Conservation (phyloP, 2,113 vertebrate genomes). For the Calidris pygmaea region DNA sequence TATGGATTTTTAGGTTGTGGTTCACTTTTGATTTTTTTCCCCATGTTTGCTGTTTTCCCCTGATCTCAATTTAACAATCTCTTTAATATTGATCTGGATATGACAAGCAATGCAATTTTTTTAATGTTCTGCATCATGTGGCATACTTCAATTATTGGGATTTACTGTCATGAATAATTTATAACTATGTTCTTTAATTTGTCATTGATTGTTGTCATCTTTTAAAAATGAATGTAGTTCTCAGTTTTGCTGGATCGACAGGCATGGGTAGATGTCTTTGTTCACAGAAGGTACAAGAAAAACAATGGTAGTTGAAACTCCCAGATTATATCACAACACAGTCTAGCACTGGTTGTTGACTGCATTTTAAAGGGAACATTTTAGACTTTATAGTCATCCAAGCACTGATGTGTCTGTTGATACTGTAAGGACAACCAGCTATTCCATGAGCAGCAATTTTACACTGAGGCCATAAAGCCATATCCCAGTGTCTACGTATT, state of each 20-base stretch:
- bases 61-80: conserved; percentile 12
- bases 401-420: neutral
- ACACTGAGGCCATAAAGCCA: neutral
- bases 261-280: neutral
- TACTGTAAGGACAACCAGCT: neutral
- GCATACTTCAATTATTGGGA: conserved; percentile 3
- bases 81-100: conserved; percentile 41
- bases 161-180: conserved; percentile 49
- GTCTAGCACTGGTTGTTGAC: neutral
- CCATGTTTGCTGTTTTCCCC: neutral
- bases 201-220: neutral
- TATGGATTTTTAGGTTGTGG: conserved; percentile 23
- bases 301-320: neutral
- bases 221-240: neutral
- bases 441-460: neutral
- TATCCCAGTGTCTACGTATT: neutral
- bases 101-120: conserved; percentile 25
- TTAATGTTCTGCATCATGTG: conserved; percentile 3
- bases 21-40: neutral
- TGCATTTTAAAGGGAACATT: neutral
- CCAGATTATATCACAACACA: neutral
- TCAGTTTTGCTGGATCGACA: neutral
- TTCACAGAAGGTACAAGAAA: neutral
- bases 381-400: neutral
- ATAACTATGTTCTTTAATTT: conserved; percentile 18